Base-by-base conservation (phyloP, 2,113 vertebrate genomes). In the Lepidiolamprologus cunningtoni region DNA sequence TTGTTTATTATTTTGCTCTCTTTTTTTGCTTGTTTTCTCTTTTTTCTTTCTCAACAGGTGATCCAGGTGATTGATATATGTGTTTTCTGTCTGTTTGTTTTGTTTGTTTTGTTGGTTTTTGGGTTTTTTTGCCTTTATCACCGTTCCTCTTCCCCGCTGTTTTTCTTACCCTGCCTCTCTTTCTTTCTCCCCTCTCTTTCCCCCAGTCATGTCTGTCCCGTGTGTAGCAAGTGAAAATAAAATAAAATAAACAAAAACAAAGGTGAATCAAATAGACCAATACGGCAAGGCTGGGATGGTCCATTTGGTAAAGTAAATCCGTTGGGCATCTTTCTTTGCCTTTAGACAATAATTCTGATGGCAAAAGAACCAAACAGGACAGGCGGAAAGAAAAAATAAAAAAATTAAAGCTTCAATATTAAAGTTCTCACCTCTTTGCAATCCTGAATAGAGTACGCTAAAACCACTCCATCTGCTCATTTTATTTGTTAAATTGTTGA, bases 81-180 rank as follows among this genome's bases (percentile, higher is more conserved):
- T 54, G 2, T 54, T 54, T 54, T 54, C 1, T 54, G n/a, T 54
- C 11, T 55, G 4, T 55, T 23, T 55, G 21, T 53, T 53, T 53
- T 21, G 19, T 54, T 54, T 54, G 53, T 57, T 57, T 57, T 26
- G 23, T 57, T 57, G 1, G 2, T 57, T 57, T 26, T 57, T 57
- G n/a, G 1, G 7, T 0, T 3, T 16, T 57, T 57, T 28, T 14
- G 7, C 13, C 23, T 58, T 58, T 58, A 28, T 58, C 55, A 28
- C 55, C 5, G 4, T 16, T 58, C 13, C 55, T 28, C 55, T 58
- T 58, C 26, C 55, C 26, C 2, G 1, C 8, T 28, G 55, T 58
- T 58, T 58, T 28, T 16, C 55, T 28, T 58, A 0, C 26, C 14
- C 26, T 58, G 0, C 13, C 55, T 31, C 13, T 58, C 55, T 58